Percentiles rank a stretch among this genome's conserved stretches.
Conservation (phyloP, 2,888 invertebrate species). For the Cancer borealis region DNA sequence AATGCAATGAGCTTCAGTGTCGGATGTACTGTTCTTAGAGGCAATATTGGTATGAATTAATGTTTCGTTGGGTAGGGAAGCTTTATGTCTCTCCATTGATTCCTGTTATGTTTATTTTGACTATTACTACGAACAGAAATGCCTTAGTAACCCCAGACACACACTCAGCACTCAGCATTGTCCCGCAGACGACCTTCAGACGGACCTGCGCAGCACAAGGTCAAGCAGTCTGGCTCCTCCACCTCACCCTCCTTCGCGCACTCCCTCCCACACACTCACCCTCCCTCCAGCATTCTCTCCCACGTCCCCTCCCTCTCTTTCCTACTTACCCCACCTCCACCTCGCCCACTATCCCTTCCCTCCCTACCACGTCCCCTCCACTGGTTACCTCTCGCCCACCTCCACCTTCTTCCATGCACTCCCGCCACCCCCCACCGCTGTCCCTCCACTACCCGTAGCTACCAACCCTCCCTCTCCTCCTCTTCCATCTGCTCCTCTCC, state of each 20-base stretch:
- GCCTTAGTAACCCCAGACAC: conserved; percentile 12
- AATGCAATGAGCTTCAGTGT: neutral
- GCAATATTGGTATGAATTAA: neutral
- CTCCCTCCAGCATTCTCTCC: neutral
- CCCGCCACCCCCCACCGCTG: no score
- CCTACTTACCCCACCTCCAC: neutral
- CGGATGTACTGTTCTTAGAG: neutral
- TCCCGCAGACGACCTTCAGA: conserved; percentile 40
- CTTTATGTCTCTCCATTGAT: neutral
- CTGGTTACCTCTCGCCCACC: neutral
- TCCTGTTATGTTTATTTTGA: neutral
- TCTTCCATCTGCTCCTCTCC: neutral
- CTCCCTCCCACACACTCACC: conserved; percentile 10
- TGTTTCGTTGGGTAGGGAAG: neutral
- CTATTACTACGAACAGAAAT: neutral
- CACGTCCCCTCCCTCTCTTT: neutral
- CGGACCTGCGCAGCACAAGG: conserved; percentile 31
- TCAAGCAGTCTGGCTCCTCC: conserved; percentile 29
- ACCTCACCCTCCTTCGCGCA: neutral
- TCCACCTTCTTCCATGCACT: neutral
- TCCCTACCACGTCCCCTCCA: neutral
- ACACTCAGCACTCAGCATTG: conserved; percentile 35
- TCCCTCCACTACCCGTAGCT: no score
- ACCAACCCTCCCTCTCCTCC: neutral
- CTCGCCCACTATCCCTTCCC: neutral